Percentiles rank a stretch among this genome's conserved stretches.
phyloP scores from a whole-genome alignment of 2,888 invertebrate genomes.

The Monoplex corrugatus region DNA sequence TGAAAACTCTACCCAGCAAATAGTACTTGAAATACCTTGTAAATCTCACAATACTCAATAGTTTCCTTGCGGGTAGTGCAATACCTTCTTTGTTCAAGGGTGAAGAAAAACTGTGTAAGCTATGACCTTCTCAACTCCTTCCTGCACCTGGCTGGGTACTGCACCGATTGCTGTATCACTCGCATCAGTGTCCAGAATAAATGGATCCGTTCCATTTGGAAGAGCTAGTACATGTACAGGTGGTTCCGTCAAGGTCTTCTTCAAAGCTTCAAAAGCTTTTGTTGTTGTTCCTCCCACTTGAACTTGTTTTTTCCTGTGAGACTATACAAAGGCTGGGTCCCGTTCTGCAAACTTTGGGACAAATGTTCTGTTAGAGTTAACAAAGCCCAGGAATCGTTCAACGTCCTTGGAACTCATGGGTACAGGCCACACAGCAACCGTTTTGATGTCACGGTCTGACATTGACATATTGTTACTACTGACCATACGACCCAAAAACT shows the following conservation, averaged over 20 bases:
- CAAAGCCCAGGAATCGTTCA: slow-evolving; percentile 59
- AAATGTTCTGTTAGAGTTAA: slow-evolving; percentile 57
- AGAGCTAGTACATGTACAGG: slow-evolving; percentile 56
- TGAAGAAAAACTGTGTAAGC: slow-evolving; percentile 57
- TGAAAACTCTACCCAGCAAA: slow-evolving; percentile 53
- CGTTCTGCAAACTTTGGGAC: slow-evolving; percentile 51
- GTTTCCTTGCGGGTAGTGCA: slow-evolving; percentile 51
- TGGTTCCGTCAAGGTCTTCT: slow-evolving; percentile 37
- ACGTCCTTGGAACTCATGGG: slow-evolving; percentile 52
- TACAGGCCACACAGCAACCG: slow-evolving; percentile 53
- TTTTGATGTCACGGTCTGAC: slow-evolving; percentile 10
- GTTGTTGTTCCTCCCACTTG: slow-evolving; percentile 30
- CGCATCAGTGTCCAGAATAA: slow-evolving; percentile 62
- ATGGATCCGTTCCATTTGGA: slow-evolving; percentile 51
- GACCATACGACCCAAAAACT: too few species aligned
- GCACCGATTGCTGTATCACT: slow-evolving; percentile 59
- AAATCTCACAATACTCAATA: slow-evolving; percentile 58
- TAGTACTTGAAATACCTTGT: slow-evolving; percentile 59
- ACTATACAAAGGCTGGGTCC: slow-evolving; percentile 53
- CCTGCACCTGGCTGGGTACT: slow-evolving; percentile 59
- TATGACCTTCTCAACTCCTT: slow-evolving; percentile 57
- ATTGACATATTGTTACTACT: slow-evolving; percentile 39
- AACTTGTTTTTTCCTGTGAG: slow-evolving; percentile 48
- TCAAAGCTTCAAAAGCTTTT: slow-evolving; percentile 47
- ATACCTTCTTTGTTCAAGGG: slow-evolving; percentile 56